Conservation (phyloP, 2,797 vertebrate genomes). For the Sebastes jordani region DNA sequence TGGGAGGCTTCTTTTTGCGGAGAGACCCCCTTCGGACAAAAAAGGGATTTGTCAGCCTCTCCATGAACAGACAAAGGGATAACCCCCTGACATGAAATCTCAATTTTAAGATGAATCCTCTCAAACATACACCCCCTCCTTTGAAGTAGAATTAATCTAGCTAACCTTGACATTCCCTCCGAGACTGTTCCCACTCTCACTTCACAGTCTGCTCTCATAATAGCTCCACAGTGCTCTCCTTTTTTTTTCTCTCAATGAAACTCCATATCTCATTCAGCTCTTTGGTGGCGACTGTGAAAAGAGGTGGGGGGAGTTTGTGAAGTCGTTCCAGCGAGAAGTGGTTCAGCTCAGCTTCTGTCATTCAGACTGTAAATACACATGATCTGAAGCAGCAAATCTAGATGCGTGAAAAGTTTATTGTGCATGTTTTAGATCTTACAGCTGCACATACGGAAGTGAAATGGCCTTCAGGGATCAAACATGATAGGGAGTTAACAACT, state of each 20-base stretch:
- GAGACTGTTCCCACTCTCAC: slow-evolving; percentile 72
- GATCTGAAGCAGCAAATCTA: slow-evolving; percentile 32
- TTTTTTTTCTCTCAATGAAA: slow-evolving; percentile 73
- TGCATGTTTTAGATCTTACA: not conserved
- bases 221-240: slow-evolving; percentile 62
- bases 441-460: slow-evolving; percentile 3
- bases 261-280: slow-evolving; percentile 76
- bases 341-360: slow-evolving; percentile 44
- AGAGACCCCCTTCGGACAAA: slow-evolving; percentile 34
- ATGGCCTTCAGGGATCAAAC: slow-evolving; percentile 45
- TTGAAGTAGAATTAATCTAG: slow-evolving; percentile 77
- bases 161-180: slow-evolving; percentile 78
- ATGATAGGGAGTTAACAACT: slow-evolving; percentile 28
- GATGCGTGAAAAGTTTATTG: not conserved
- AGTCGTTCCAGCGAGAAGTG: slow-evolving; percentile 33
- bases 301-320: slow-evolving; percentile 33
- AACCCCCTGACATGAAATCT: slow-evolving; percentile 60
- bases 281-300: slow-evolving; percentile 48
- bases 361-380: slow-evolving; percentile 29
- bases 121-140: slow-evolving; percentile 56
- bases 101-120: slow-evolving; percentile 60
- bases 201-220: slow-evolving; percentile 74
- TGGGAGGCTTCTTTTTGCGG: slow-evolving; percentile 53
- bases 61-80: slow-evolving; percentile 38
- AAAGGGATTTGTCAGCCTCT: slow-evolving; percentile 49